A percentile compares a stretch with the other conserved stretches of the same genome.
phyloP scores from a whole-genome alignment of 1,140 invertebrate species.

The Brachionus koreanus region DNA sequence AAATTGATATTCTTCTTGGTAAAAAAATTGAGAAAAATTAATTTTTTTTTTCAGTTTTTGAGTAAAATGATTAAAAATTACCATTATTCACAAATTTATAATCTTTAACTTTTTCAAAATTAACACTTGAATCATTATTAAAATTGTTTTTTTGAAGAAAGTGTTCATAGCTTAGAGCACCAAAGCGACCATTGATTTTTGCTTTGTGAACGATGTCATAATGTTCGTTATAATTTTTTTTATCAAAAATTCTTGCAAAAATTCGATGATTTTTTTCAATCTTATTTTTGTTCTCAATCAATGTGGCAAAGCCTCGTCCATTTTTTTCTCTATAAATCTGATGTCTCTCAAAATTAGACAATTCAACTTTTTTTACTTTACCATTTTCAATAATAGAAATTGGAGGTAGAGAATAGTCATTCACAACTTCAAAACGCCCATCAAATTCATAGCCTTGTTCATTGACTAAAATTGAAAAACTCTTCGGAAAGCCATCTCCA shows the following conservation, averaged over 20 bases:
- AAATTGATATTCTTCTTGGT: too few species aligned
- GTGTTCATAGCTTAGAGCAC: not conserved
- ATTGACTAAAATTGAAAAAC: not conserved
- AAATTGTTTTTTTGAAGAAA: not conserved
- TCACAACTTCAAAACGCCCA: not conserved
- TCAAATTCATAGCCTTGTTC: not conserved
- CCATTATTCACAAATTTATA: too few species aligned
- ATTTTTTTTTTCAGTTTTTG: too few species aligned
- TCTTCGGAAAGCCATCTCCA: not conserved
- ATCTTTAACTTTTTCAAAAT: too few species aligned
- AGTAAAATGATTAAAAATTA: too few species aligned
- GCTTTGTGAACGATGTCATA: not conserved
- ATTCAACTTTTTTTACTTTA: not conserved
- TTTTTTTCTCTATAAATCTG: not conserved
- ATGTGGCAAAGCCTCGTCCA: not conserved
- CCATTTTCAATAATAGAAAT: not conserved
- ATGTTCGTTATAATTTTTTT: not conserved
- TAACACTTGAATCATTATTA: too few species aligned
- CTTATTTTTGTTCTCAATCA: not conserved
- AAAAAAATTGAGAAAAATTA: too few species aligned
- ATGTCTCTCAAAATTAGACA: not conserved
- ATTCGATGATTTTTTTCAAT: not conserved
- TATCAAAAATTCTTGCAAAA: not conserved
- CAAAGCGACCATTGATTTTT: not conserved
- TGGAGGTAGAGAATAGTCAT: not conserved